Percentiles rank a stretch among this genome's conserved stretches.
phyloP scores from a whole-genome alignment of 2,113 vertebrate genomes.

The Cepphus grylle region DNA sequence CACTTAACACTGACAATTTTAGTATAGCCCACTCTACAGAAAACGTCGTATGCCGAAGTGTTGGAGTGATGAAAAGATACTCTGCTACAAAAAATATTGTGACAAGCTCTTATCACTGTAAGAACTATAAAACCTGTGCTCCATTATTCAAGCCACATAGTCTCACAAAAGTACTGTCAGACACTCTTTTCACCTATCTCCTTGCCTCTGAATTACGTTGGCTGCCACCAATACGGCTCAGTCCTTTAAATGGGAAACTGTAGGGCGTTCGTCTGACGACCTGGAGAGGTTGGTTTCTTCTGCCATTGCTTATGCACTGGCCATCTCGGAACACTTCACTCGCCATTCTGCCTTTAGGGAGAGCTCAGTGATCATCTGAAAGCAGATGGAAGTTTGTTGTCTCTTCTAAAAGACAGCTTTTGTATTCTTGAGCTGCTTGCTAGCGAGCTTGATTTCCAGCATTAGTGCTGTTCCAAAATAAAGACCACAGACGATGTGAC shows the following conservation, averaged over 20 bases:
- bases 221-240: neutral
- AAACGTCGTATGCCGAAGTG: neutral
- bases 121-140: neutral
- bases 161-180: neutral
- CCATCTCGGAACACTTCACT: neutral
- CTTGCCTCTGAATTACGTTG: neutral
- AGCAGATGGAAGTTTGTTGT: neutral
- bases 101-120: neutral
- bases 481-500: neutral
- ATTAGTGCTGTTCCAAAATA: neutral
- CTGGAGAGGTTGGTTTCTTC: neutral
- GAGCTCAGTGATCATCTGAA: neutral
- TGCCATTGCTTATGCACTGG: neutral
- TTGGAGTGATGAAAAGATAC: neutral
- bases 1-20: neutral
- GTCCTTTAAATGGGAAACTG: neutral
- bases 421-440: neutral
- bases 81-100: neutral
- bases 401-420: neutral
- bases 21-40: neutral
- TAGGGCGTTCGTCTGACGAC: neutral
- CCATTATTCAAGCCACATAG: neutral
- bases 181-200: neutral
- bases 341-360: neutral
- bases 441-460: neutral